A percentile compares a stretch with the other conserved stretches of the same genome.
Conservation (phyloP, 2,888 invertebrate species). For the Aphidius colemani region DNA sequence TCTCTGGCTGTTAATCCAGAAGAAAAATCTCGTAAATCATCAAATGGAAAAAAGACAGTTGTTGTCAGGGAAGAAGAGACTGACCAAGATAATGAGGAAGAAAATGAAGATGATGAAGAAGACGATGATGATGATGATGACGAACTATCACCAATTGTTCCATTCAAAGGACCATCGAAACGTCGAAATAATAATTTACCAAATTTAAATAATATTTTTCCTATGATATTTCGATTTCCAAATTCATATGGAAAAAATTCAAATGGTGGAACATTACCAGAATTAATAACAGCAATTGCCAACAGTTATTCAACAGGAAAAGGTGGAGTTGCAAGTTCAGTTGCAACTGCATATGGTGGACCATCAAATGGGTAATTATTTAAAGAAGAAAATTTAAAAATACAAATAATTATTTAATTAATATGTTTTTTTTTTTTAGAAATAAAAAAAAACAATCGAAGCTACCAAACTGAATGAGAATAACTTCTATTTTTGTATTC, state of each 20-base stretch:
- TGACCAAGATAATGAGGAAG: constrained; percentile 59
- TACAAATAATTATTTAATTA: constrained; percentile 30
- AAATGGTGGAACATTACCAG: constrained; percentile 59
- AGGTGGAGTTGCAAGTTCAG: constrained; percentile 74
- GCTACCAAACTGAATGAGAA: not conserved
- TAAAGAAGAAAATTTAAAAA: not conserved
- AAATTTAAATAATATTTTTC: constrained; percentile 67
- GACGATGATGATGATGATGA: constrained; percentile 64
- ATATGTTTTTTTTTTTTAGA: not conserved
- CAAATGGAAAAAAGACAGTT: no score
- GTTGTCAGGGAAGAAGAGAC: constrained; percentile 11
- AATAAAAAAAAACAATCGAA: not conserved
- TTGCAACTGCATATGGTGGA: constrained; percentile 74
- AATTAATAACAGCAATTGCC: constrained; percentile 72
- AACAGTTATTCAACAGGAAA: constrained; percentile 75
- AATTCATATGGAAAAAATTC: constrained; percentile 58
- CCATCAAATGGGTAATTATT: constrained; percentile 60
- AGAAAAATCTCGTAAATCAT: constrained; percentile 40
- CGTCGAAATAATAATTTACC: constrained; percentile 50
- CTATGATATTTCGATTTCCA: constrained; percentile 66
- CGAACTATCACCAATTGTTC: constrained; percentile 49
- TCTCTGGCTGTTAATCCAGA: constrained; percentile 39
- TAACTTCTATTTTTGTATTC: no score
- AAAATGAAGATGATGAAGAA: constrained; percentile 49
- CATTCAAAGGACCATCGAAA: constrained; percentile 39